phyloP scores from a whole-genome alignment of 64 coral and sea anemone genomes.

The Actinia tenebrosa region DNA sequence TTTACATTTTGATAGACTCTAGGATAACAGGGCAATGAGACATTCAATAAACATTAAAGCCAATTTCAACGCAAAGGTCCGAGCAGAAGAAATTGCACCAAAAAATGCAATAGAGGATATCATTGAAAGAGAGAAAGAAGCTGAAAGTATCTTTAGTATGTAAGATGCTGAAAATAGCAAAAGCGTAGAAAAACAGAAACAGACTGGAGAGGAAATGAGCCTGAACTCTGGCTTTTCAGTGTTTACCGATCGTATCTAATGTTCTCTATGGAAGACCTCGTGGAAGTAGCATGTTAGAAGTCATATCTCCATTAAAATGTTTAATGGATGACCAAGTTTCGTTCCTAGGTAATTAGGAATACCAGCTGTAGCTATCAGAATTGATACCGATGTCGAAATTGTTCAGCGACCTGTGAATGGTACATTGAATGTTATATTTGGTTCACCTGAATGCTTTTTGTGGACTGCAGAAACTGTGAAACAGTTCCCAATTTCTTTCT shows the following conservation, averaged over 20 bases:
- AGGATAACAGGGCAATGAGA: neutral
- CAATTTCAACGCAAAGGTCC: constrained; percentile 30
- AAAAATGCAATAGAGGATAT: constrained; percentile 59
- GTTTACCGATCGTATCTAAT: too few species aligned
- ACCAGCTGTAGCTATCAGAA: constrained; percentile 27
- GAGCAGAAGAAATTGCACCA: constrained; percentile 36
- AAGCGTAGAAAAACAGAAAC: neutral
- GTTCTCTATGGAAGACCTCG: too few species aligned
- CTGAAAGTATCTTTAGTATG: neutral
- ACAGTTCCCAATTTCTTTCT: too few species aligned
- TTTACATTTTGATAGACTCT: too few species aligned
- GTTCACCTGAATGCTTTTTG: too few species aligned
- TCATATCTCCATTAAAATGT: too few species aligned
- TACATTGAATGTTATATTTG: too few species aligned
- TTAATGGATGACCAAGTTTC: too few species aligned
- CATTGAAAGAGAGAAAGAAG: constrained; percentile 24
- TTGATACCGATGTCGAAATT: neutral
- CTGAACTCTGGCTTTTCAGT: neutral
- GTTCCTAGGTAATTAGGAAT: neutral
- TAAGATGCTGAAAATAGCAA: neutral
- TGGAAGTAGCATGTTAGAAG: too few species aligned
- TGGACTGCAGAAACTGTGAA: too few species aligned
- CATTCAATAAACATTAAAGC: constrained; percentile 38
- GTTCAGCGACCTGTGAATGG: neutral
- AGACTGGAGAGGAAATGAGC: neutral